A percentile compares a stretch with the other conserved stretches of the same genome.
Evolutionary conservation across 2,888 invertebrate genomes (phyloP).

Genomic region (Nineta flava): DNA sequence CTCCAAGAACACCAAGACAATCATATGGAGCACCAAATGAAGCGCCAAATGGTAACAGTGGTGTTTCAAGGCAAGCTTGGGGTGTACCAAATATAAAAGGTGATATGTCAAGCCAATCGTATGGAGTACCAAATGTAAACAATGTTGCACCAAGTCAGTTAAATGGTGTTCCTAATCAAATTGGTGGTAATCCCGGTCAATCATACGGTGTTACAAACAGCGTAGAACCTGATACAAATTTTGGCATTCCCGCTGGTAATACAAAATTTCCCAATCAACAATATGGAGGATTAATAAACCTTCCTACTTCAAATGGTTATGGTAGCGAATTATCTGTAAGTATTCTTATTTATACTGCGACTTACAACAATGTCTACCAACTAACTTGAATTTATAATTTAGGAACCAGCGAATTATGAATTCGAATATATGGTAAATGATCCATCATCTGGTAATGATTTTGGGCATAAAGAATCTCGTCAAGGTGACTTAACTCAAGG

Average conservation of each 20-base stretch:
- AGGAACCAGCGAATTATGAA: slow-evolving; percentile 38
- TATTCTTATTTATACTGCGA: slow-evolving; percentile 5
- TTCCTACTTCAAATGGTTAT: no score
- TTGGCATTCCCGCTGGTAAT: slow-evolving; percentile 17
- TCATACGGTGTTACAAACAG: neutral
- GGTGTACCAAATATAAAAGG: neutral
- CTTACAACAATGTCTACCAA: neutral
- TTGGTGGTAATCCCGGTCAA: neutral
- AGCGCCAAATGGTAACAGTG: neutral
- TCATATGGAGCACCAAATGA: neutral
- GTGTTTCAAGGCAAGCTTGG: neutral
- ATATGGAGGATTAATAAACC: no score
- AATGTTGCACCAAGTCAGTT: neutral
- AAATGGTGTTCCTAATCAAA: neutral
- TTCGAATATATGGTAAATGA: slow-evolving; percentile 52
- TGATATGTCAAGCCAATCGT: neutral
- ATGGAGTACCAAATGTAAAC: neutral
- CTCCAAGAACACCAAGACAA: neutral
- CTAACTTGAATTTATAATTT: neutral
- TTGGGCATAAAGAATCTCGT: slow-evolving; percentile 47
- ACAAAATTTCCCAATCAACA: slow-evolving; percentile 15
- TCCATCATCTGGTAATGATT: slow-evolving; percentile 46
- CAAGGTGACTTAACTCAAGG: slow-evolving; percentile 49
- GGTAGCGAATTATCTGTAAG: slow-evolving; percentile 23
- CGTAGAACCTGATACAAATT: neutral